A percentile compares a stretch with the other conserved stretches of the same genome.
Conservation (phyloP, 2,888 invertebrate species). For the Ophion slaviceki region DNA sequence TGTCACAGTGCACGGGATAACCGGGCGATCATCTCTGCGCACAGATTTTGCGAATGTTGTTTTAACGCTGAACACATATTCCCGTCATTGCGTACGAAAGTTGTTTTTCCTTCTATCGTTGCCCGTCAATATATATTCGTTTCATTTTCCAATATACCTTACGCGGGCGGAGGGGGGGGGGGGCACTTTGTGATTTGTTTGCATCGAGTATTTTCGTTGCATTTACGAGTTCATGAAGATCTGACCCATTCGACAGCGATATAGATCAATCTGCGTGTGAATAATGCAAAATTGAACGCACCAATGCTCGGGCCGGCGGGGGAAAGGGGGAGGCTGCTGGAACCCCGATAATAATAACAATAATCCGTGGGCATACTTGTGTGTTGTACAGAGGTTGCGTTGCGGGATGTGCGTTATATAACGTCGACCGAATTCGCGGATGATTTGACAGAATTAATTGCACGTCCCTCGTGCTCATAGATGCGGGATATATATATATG, state of each 20-base stretch:
- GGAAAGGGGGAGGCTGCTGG: neutral
- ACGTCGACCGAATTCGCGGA: constrained; percentile 43
- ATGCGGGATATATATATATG: neutral
- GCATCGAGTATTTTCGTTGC: neutral
- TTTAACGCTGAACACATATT: neutral
- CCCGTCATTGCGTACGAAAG: neutral
- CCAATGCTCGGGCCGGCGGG: neutral
- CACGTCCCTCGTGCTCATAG: constrained; percentile 16
- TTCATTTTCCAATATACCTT: neutral
- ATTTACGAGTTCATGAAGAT: constrained; percentile 7
- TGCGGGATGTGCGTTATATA: neutral
- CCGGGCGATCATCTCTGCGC: neutral
- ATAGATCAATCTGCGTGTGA: constrained; percentile 1
- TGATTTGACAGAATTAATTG: constrained; percentile 60
- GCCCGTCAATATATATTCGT: neutral
- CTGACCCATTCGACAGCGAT: neutral
- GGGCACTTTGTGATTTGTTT: neutral
- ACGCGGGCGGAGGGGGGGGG: neutral
- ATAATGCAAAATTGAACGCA: constrained; percentile 9
- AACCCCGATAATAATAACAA: neutral
- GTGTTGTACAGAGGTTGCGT: neutral
- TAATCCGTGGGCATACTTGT: neutral
- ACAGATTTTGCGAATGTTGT: neutral
- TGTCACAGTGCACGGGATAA: neutral
- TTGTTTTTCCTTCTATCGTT: neutral